Evolutionary conservation across 2,113 vertebrate genomes (phyloP).

Genomic region (Pygoscelis antarcticus): DNA sequence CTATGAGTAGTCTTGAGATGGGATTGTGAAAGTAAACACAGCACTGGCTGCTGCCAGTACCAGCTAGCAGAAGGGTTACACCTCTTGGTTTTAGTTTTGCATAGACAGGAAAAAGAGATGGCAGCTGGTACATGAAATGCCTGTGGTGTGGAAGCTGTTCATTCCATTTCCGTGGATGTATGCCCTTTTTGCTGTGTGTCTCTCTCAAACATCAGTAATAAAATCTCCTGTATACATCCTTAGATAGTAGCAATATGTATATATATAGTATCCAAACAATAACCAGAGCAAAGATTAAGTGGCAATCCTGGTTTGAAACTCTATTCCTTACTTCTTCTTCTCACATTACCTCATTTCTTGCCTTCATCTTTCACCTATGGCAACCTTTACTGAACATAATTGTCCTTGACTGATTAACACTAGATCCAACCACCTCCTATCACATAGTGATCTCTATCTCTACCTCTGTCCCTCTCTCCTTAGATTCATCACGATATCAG

Average conservation of each 20-base stretch:
- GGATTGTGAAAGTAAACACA: background rate
- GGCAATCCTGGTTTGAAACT: background rate
- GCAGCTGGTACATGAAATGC: background rate
- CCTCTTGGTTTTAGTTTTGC: background rate
- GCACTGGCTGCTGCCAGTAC: background rate
- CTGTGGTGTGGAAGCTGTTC: background rate
- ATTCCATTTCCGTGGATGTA: background rate
- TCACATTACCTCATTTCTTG: background rate
- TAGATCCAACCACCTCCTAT: background rate
- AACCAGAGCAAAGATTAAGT: background rate
- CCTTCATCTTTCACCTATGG: background rate
- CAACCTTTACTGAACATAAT: background rate
- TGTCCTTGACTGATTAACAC: background rate
- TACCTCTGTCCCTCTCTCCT: background rate
- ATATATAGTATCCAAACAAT: background rate
- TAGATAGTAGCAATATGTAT: background rate
- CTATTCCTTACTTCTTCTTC: background rate
- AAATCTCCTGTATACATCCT: background rate
- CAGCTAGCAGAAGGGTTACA: background rate
- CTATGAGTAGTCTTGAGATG: background rate
- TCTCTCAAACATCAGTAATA: background rate
- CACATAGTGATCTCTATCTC: background rate
- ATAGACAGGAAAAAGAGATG: background rate
- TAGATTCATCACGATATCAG: background rate
- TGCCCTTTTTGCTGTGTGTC: background rate